These are phyloP conservation scores for Tachypleus tridentatus DNA, from an alignment of 1,140 invertebrate species.

Conservation along the genomic window DNA sequence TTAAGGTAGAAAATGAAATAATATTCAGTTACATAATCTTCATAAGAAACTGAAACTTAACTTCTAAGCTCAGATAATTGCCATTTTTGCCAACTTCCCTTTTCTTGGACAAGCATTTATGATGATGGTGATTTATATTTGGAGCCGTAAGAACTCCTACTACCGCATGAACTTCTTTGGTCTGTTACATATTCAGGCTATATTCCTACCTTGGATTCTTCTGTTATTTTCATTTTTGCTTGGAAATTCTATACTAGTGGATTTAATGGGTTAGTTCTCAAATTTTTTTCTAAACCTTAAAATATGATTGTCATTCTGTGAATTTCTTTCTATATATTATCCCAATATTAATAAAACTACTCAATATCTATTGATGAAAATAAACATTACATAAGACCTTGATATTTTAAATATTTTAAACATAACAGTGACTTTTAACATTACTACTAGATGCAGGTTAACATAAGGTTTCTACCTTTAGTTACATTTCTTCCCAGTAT, in stretches of 20 bases:
- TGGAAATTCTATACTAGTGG: slow-evolving; percentile 91
- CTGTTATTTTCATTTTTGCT: slow-evolving; percentile 90
- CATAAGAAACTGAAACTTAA: slow-evolving; percentile 10
- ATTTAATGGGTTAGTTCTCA: slow-evolving; percentile 62
- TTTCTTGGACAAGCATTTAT: slow-evolving; percentile 99
- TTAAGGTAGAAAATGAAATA: not conserved
- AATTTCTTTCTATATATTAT: too few relatives aligned
- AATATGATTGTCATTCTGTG: too few relatives aligned
- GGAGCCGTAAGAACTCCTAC: slow-evolving; percentile 92
- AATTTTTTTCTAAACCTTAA: too few relatives aligned
- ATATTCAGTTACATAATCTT: not conserved
- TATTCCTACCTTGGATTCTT: slow-evolving; percentile 95
- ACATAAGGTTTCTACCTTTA: too few relatives aligned
- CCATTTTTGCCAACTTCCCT: slow-evolving; percentile 91
- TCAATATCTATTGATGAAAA: not conserved
- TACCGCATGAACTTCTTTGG: slow-evolving; percentile 99
- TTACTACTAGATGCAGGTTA: too few relatives aligned
- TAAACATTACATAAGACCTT: too few relatives aligned
- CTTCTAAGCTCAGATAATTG: slow-evolving; percentile 54
- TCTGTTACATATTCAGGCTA: slow-evolving; percentile 93
- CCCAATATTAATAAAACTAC: not conserved
- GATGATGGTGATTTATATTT: slow-evolving; percentile 98
- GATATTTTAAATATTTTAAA: too few relatives aligned
- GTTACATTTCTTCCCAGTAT: too few relatives aligned
- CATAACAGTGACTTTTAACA: too few relatives aligned